These are phyloP conservation scores for Nanorana parkeri DNA, from an alignment of 2,113 vertebrate species.

Conservation along the genomic window DNA sequence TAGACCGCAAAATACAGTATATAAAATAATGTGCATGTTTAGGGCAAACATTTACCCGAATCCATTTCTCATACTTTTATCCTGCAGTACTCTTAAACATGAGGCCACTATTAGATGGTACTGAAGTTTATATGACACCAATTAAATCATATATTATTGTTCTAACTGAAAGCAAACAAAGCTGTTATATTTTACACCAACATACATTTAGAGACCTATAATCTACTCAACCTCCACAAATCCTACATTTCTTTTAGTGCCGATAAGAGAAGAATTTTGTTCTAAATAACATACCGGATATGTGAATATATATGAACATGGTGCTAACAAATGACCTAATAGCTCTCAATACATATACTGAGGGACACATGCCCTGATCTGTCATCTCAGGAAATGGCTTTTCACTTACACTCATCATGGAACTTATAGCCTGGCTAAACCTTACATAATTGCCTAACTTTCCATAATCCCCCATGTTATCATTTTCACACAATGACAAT, in stretches of 20 bases:
- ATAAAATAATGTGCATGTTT: too few species aligned
- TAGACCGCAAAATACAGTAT: too few species aligned
- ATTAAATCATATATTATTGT: too few species aligned
- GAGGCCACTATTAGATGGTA: neutral
- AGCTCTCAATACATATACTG: slow-evolving; percentile 17
- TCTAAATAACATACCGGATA: neutral
- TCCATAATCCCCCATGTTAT: slow-evolving; percentile 8
- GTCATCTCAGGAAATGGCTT: slow-evolving; percentile 30
- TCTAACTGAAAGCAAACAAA: neutral
- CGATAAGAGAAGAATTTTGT: slow-evolving; percentile 23
- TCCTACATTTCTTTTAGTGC: neutral
- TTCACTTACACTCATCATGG: slow-evolving; percentile 18
- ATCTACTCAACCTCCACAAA: neutral
- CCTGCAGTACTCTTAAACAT: too few species aligned
- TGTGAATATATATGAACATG: slow-evolving; percentile 1
- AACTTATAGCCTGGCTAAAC: slow-evolving; percentile 17
- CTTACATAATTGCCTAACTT: slow-evolving; percentile 16
- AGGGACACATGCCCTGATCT: slow-evolving; percentile 6
- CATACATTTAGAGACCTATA: neutral
- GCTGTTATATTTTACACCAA: neutral
- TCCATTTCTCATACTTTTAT: too few species aligned
- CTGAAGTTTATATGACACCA: neutral
- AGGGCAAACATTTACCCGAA: too few species aligned
- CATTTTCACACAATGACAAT: neutral
- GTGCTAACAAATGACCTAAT: neutral